Evolutionary conservation across 2,113 vertebrate species (phyloP), one percentile per base, ranked within the genome.

Genomic region (Haemorhous mexicanus): DNA sequence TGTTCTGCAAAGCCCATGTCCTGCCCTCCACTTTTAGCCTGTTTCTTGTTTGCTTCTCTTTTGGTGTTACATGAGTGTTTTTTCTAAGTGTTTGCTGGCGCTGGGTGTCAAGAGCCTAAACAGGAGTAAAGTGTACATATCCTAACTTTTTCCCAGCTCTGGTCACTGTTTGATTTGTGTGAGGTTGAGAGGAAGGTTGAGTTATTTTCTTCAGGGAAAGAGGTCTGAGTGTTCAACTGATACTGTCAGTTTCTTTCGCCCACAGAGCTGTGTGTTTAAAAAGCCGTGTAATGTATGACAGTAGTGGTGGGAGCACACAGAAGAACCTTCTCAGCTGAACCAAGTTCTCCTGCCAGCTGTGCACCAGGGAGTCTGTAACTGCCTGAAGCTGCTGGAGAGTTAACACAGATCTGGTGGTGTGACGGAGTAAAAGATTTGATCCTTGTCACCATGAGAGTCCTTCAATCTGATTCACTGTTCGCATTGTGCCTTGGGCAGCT

Each of bases 61-160:
- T 17, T 43, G 44, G n/a, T 37, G 19, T 55, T 73, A 53, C 8
- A 7, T 12, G 8, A 49, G 9, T 6, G 16, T 1, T 6, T 63
- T 87, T 66, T 70, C 55, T 24, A 61, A 56, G 24, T 19, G 11
- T 70, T 84, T 53, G 20, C 35, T 74, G 32, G 33, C 24, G 19
- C 10, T 52, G 11, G 3, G 7, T 77, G 26, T 78, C 4, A 5
- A 55, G 33, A 44, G 6, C 61, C 59, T 63, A 47, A 72, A 11
- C 33, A 46, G 63, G 6, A 63, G 9, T 59, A 9, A 62, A 70
- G 33, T 0, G 0, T 80, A 39, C 0, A 0, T 50, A 44, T 52
- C 30, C 32, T 64, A 33, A 61, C 20, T 12, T 9, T 41, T 70
- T 74, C 15, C 13, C 37, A 76, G 30, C 30, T 59, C 28, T 73